phyloP scores from a whole-genome alignment of 2,113 vertebrate genomes.

The Halcyon malimbica region DNA sequence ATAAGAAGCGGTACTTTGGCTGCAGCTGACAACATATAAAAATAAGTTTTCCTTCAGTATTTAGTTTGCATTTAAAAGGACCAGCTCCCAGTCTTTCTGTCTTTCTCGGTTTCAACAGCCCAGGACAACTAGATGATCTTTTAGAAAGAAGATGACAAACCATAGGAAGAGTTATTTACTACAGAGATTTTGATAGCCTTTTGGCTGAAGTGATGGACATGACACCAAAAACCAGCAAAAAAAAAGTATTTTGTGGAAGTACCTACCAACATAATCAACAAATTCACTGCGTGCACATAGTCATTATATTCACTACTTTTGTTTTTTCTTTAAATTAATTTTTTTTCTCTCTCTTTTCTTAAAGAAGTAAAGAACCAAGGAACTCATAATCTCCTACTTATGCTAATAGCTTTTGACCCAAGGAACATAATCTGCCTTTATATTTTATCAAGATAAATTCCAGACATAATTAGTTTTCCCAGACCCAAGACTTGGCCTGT shows the following conservation, averaged over 20 bases:
- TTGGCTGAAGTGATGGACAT: background rate
- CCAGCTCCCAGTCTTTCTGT: background rate
- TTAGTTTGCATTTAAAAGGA: background rate
- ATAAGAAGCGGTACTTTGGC: background rate
- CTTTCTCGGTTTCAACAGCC: background rate
- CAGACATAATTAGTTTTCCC: constrained; percentile 32
- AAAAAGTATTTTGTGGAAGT: background rate
- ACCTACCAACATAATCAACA: background rate
- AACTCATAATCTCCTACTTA: constrained; percentile 1
- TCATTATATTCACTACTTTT: background rate
- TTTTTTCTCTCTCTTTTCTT: background rate
- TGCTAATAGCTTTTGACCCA: constrained; percentile 2
- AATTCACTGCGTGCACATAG: background rate
- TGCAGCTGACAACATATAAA: background rate
- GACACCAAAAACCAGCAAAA: background rate
- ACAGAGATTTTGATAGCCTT: background rate
- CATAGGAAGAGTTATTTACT: background rate
- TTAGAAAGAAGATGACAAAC: background rate
- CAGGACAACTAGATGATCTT: background rate
- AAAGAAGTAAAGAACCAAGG: background rate
- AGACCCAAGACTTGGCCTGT: constrained; percentile 2
- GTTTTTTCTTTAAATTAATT: background rate
- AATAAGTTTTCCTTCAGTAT: background rate
- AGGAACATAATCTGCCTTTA: constrained; percentile 17
- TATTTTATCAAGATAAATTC: constrained; percentile 57